Evolutionary conservation across 2,888 invertebrate genomes (phyloP).

Genomic region (Heteromyza rotundicornis): DNA sequence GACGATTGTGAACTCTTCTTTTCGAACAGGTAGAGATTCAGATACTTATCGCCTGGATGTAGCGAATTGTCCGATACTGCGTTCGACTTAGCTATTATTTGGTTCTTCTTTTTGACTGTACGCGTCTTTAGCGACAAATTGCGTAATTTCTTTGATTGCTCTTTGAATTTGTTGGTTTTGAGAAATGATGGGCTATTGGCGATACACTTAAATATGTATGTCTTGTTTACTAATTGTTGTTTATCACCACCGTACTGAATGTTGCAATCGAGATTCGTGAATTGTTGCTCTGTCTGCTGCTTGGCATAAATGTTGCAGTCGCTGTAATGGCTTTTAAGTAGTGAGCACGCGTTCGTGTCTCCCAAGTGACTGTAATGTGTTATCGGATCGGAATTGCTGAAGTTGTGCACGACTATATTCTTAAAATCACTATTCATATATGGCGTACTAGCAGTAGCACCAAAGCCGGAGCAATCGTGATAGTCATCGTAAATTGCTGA

Average conservation of each 20-base stretch:
- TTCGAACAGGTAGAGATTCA: conserved; percentile 59
- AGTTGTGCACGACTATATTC: conserved; percentile 45
- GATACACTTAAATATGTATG: conserved; percentile 62
- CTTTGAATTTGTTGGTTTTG: conserved; percentile 60
- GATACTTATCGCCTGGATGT: conserved; percentile 61
- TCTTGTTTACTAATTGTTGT: conserved; percentile 58
- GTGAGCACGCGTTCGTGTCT: conserved; percentile 32
- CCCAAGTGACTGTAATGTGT: conserved; percentile 42
- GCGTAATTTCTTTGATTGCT: conserved; percentile 59
- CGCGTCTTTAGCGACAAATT: conserved; percentile 59
- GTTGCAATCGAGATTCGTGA: conserved; percentile 45
- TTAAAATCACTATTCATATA: conserved; percentile 33
- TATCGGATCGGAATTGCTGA: conserved; percentile 51
- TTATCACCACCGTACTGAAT: conserved; percentile 50
- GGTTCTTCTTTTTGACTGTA: conserved; percentile 55
- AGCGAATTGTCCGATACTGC: conserved; percentile 61
- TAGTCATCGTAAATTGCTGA: conserved; percentile 49
- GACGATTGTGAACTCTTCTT: conserved; percentile 53
- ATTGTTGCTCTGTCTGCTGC: conserved; percentile 50
- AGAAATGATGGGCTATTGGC: conserved; percentile 61
- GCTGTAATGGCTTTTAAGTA: conserved; percentile 59
- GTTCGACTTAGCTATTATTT: conserved; percentile 60
- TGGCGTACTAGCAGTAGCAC: conserved; percentile 16
- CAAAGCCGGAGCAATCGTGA: conserved; percentile 32
- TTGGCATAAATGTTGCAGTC: conserved; percentile 56